phyloP scores from a whole-genome alignment of 2,888 invertebrate genomes.

The Cantharis nigra region DNA sequence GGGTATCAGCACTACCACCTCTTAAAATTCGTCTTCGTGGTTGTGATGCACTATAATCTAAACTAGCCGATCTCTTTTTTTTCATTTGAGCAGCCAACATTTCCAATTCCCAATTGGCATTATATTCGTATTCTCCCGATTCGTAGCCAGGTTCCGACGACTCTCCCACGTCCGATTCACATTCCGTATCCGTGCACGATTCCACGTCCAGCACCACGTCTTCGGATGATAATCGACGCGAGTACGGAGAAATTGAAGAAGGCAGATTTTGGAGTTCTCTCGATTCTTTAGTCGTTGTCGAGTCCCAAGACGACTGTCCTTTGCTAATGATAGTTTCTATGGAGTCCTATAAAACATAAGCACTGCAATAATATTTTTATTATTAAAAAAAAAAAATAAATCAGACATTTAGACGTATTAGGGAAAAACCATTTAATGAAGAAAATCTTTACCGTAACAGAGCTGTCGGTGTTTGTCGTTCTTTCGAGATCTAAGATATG shows the following conservation, averaged over 20 bases:
- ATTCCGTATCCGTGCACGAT: conserved; percentile 50
- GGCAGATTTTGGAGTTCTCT: conserved; percentile 71
- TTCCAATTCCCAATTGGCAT: conserved; percentile 54
- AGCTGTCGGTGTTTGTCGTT: conserved; percentile 46
- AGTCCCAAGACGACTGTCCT: conserved; percentile 69
- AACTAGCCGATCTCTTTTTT: conserved; percentile 50
- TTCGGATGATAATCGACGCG: conserved; percentile 21
- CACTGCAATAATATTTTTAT: background rate
- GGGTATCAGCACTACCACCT: conserved; percentile 46
- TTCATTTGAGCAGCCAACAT: conserved; percentile 53
- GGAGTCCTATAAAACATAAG: conserved; percentile 45
- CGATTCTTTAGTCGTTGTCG: conserved; percentile 71
- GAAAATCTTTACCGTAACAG: conserved; percentile 43
- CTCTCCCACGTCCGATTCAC: conserved; percentile 42
- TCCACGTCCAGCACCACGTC: conserved; percentile 47
- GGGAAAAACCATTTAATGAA: background rate
- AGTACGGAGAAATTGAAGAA: conserved; percentile 30
- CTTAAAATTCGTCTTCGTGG: conserved; percentile 46
- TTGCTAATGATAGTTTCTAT: conserved; percentile 53
- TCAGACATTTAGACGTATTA: no score
- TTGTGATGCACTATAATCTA: conserved; percentile 47
- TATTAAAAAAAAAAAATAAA: no score
- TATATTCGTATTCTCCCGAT: conserved; percentile 50
- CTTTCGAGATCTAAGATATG: conserved; percentile 71
- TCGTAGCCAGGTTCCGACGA: conserved; percentile 49